Conservation (phyloP, 2,113 vertebrate species). For the Larimichthys crocea region DNA sequence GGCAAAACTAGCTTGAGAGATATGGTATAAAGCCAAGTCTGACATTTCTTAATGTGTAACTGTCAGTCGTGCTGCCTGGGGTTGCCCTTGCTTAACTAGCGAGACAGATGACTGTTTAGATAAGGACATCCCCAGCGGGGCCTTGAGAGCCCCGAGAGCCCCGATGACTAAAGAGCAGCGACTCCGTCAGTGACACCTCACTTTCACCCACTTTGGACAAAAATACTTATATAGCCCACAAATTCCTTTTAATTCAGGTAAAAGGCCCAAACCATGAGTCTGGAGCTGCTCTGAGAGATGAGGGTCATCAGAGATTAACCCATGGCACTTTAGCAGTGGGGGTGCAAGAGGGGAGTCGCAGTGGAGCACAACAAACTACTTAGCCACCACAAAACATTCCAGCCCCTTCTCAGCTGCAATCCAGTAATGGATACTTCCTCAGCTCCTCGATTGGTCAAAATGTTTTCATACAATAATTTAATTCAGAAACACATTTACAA, state of each 20-base stretch:
- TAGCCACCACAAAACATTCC: constrained; percentile 86
- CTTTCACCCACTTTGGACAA: constrained; percentile 68
- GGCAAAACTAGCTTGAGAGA: constrained; percentile 60
- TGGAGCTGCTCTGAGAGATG: constrained; percentile 71
- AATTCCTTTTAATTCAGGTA: constrained; percentile 84
- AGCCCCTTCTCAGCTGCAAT: constrained; percentile 84
- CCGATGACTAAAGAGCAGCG: constrained; percentile 65
- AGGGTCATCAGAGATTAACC: constrained; percentile 83
- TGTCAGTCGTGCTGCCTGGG: constrained; percentile 62
- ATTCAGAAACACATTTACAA: constrained; percentile 91
- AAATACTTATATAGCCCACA: constrained; percentile 64
- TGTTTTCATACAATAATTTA: constrained; percentile 92
- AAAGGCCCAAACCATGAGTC: constrained; percentile 76
- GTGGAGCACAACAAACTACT: constrained; percentile 81
- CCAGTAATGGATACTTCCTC: constrained; percentile 90
- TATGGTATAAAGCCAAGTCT: constrained; percentile 46
- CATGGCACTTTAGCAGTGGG: constrained; percentile 79
- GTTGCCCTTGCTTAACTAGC: constrained; percentile 69
- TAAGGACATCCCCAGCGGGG: constrained; percentile 67
- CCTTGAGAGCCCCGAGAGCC: constrained; percentile 53
- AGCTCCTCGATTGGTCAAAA: constrained; percentile 88
- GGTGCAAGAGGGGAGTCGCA: constrained; percentile 62
- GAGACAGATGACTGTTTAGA: constrained; percentile 80
- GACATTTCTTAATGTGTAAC: constrained; percentile 69
- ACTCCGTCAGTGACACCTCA: constrained; percentile 67